Base-by-base conservation (phyloP, 2,888 invertebrate genomes). In the Dyspetes luteomarginatus region DNA sequence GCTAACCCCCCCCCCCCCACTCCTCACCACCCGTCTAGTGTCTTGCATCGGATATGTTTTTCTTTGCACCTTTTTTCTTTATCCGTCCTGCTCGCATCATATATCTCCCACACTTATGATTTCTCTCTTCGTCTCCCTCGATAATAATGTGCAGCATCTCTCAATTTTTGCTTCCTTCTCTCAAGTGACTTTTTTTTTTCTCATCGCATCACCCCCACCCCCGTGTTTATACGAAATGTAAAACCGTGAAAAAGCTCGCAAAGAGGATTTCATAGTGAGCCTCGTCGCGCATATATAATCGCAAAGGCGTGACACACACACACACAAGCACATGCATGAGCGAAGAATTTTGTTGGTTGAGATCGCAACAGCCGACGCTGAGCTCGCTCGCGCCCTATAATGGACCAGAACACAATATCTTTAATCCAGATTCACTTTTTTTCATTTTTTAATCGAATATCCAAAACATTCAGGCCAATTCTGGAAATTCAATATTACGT, bases 211-310 rank as follows among this genome's bases (percentile, higher is more conserved):
- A n/a, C n/a, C n/a, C n/a, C n/a, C n/a, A n/a, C 73, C 74, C 80
- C 58, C 76, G 81, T 91, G 90, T 91, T 91, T 91, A 91, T 90
- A 67, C 41, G 91, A 91, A 91, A 92, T 87, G 87, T 89, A 90
- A 92, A 92, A 91, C 91, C 89, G 91, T 90, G 91, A 91, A 91
- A 91, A 91, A 90, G 88, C 86, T 89, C 75, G 87, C 88, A 91
- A 91, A 92, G 91, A 89, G 90, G 91, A 91, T 91, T 91, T 88
- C 82, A 78, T 82, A 86, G 86, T 87, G 82, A 83, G 82, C 85
- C 80, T 52, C 73, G 77, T 76, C 84, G 9, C 36, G 71, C 41
- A 73, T 73, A 52, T 56, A 65, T 56, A 45, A 74, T 74, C 55
- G 64, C 24, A 48, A 15, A 28, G 58, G 48, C 28, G 24, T 30